Percentiles rank a stretch among this genome's conserved stretches.
Evolutionary conservation across 2,888 invertebrate species (phyloP).

Genomic region (Troides helena): DNA sequence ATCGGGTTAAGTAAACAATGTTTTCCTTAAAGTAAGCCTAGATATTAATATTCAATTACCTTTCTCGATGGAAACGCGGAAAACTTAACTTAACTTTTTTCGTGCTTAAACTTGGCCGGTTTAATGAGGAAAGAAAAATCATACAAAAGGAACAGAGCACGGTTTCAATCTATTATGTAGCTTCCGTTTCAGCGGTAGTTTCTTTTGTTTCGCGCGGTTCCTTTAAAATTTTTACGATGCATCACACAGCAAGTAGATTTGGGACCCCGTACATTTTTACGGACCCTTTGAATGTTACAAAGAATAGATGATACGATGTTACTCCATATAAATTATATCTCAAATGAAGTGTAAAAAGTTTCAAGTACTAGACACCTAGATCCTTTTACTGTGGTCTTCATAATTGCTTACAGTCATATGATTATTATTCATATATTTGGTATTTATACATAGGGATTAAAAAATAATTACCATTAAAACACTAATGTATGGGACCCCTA

Average conservation of each 20-base stretch:
- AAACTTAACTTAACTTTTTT: neutral
- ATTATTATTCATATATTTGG: no score
- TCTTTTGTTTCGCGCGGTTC: conserved; percentile 22
- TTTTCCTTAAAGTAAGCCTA: neutral
- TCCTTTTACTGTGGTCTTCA: no score
- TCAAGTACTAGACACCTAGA: no score
- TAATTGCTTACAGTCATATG: no score
- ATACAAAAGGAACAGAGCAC: conserved; percentile 17
- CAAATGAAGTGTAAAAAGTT: no score
- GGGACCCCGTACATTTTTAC: conserved; percentile 13
- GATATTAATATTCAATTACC: neutral
- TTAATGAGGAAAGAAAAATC: conserved; percentile 19
- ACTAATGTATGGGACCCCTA: no score
- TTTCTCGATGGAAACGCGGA: neutral
- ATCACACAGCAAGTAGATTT: conserved; percentile 18
- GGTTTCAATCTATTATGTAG: conserved; percentile 26
- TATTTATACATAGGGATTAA: no score
- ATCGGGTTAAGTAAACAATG: neutral
- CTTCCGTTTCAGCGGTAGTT: conserved; percentile 15
- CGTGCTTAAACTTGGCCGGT: conserved; percentile 4
- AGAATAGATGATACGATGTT: conserved; percentile 14
- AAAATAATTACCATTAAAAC: no score
- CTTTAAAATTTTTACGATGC: conserved; percentile 25
- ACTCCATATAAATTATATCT: neutral
- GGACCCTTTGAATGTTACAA: conserved; percentile 9